These are phyloP conservation scores for Abrostola triplasia DNA, from an alignment of 2,888 invertebrate genomes.

Conservation along the genomic window DNA sequence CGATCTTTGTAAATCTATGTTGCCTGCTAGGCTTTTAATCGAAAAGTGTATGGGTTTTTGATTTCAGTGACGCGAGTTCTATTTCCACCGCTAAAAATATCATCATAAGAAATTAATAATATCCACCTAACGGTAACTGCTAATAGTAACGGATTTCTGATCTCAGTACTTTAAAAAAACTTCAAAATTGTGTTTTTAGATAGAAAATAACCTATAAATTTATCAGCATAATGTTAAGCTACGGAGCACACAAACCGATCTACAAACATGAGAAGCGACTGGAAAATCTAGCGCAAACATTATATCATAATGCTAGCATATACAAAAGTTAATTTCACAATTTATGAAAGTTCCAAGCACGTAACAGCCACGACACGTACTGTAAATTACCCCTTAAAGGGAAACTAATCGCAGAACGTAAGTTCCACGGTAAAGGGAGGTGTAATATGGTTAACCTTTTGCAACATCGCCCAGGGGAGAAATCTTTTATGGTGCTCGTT, in stretches of 20 bases:
- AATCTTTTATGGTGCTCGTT: slow-evolving; percentile 27
- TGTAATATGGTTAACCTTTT: slow-evolving; percentile 47
- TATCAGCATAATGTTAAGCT: no score
- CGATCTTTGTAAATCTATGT: no score
- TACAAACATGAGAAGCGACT: background rate
- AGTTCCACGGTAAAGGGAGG: slow-evolving; percentile 38
- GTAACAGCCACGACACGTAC: slow-evolving; percentile 38
- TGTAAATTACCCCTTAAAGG: slow-evolving; percentile 57
- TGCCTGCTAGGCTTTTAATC: no score
- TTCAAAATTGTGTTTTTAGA: background rate
- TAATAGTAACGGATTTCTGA: no score
- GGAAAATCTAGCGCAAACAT: background rate
- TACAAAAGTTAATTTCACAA: slow-evolving; percentile 31
- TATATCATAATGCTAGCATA: slow-evolving; percentile 16
- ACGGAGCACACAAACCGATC: background rate
- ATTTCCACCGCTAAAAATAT: no score
- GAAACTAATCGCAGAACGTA: slow-evolving; percentile 51
- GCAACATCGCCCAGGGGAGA: slow-evolving; percentile 8
- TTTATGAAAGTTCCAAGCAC: slow-evolving; percentile 36
- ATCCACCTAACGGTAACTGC: no score
- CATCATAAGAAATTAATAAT: no score
- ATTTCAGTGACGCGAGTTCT: no score
- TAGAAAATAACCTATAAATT: no score
- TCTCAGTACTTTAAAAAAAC: no score
- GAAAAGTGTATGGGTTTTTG: no score